phyloP scores from a whole-genome alignment of 2,888 invertebrate genomes.

The Mylabris sibirica region DNA sequence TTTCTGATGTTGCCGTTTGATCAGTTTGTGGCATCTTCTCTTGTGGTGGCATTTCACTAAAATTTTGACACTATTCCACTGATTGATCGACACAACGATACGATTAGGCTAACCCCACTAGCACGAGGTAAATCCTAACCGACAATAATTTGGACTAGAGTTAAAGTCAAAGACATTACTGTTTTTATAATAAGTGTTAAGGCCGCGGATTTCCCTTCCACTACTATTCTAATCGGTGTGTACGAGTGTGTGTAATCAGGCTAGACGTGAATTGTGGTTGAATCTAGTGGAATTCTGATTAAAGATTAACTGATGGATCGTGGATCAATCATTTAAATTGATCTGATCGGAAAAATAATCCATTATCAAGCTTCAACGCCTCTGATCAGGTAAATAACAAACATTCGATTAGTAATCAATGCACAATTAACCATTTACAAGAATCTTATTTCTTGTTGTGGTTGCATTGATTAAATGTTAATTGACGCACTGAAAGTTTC shows the following conservation, averaged over 20 bases:
- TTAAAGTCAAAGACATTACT: constrained; percentile 45
- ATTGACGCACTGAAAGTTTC: neutral
- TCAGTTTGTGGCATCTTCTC: constrained; percentile 44
- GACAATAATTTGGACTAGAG: constrained; percentile 50
- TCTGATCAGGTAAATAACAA: too few relatives aligned
- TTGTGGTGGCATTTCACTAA: constrained; percentile 51
- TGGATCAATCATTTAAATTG: neutral
- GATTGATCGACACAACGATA: constrained; percentile 18
- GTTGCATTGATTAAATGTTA: neutral
- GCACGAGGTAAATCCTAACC: constrained; percentile 52
- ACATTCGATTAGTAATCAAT: too few relatives aligned
- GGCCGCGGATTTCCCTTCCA: constrained; percentile 48
- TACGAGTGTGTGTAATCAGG: constrained; percentile 11
- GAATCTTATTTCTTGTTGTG: too few relatives aligned
- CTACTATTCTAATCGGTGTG: constrained; percentile 11
- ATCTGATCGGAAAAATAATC: neutral
- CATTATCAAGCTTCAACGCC: too few relatives aligned
- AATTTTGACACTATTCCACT: constrained; percentile 24
- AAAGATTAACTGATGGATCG: neutral
- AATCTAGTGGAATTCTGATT: neutral
- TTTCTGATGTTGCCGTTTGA: constrained; percentile 24
- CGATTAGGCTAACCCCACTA: constrained; percentile 51
- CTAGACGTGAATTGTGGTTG: neutral
- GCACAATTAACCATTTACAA: too few relatives aligned
- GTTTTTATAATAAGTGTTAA: constrained; percentile 54